phyloP scores from a whole-genome alignment of 2,888 invertebrate genomes.

The Drosophila subsilvestris region DNA sequence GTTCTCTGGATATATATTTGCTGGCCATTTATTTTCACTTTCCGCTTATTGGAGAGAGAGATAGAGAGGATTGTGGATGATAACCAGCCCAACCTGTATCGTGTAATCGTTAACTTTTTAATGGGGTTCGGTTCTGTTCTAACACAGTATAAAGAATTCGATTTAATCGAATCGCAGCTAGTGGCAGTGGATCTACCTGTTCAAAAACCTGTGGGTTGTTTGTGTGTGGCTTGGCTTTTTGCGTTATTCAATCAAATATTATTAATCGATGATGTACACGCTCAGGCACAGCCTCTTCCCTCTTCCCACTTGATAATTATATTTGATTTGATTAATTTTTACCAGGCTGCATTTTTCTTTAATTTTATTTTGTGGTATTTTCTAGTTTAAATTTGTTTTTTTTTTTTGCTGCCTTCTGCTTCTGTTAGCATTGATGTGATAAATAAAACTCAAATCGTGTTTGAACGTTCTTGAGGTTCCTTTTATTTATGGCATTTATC shows the following conservation, averaged over 20 bases:
- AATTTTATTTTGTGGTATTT: constrained; percentile 20
- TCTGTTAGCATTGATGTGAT: constrained; percentile 56
- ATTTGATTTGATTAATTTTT: constrained; percentile 27
- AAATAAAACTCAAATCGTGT: constrained; percentile 48
- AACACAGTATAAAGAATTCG: constrained; percentile 37
- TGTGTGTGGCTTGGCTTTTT: constrained; percentile 7
- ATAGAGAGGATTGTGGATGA: constrained; percentile 13
- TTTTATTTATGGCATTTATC: constrained; percentile 61
- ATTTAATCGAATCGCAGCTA: constrained; percentile 29
- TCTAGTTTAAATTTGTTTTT: constrained; percentile 26
- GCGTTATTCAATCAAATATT: constrained; percentile 12
- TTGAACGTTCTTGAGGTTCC: constrained; percentile 37
- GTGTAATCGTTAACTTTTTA: constrained; percentile 45
- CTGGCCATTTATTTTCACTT: constrained; percentile 41
- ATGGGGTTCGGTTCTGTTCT: constrained; percentile 29
- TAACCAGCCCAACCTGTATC: constrained; percentile 41
- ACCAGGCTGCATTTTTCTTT: constrained; percentile 24
- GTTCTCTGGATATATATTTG: constrained; percentile 23
- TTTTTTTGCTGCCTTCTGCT: constrained; percentile 26
- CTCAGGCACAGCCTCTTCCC: constrained; percentile 9
- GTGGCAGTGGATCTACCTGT: constrained; percentile 26
- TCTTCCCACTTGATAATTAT: constrained; percentile 16
- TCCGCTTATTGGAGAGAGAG: constrained; percentile 16
- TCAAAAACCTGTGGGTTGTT: constrained; percentile 9
- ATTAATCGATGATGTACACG: constrained; percentile 43